phyloP scores from a whole-genome alignment of 2,888 invertebrate species.

The Lysandra bellargus region DNA sequence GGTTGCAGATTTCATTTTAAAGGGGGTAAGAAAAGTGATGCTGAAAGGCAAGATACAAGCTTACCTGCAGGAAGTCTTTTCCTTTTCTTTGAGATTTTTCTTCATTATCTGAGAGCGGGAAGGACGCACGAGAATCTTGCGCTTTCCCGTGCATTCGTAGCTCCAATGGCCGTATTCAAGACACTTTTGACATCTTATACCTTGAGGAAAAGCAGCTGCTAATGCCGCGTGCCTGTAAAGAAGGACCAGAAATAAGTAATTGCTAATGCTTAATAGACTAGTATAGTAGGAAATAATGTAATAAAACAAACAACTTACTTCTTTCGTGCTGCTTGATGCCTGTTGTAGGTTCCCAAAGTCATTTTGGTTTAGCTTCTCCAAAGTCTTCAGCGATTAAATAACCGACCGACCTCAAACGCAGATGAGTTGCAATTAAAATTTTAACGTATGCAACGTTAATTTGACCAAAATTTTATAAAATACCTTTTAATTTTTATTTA shows the following conservation, averaged over 20 bases:
- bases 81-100: slow-evolving; percentile 76
- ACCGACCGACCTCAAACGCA: background rate
- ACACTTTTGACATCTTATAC: slow-evolving; percentile 94
- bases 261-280: slow-evolving; percentile 32
- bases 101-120: slow-evolving; percentile 91
- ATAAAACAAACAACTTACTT: slow-evolving; percentile 54
- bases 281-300: slow-evolving; percentile 12
- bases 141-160: slow-evolving; percentile 94
- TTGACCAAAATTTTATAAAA: background rate
- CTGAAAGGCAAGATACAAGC: background rate
- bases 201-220: slow-evolving; percentile 85
- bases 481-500: slow-evolving; percentile 6
- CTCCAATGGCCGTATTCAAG: slow-evolving; percentile 96
- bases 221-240: slow-evolving; percentile 78
- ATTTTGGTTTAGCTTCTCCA: slow-evolving; percentile 48
- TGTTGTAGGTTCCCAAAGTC: slow-evolving; percentile 74
- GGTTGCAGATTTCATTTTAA: no score
- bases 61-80: slow-evolving; percentile 67
- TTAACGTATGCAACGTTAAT: background rate
- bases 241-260: slow-evolving; percentile 33
- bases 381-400: no score
- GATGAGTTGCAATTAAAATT: slow-evolving; percentile 18
- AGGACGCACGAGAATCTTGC: slow-evolving; percentile 91
- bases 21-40: no score
- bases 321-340: slow-evolving; percentile 71